A percentile compares a stretch with the other conserved stretches of the same genome.
phyloP scores from a whole-genome alignment of 2,797 vertebrate species.

The Siniperca scherzeri region DNA sequence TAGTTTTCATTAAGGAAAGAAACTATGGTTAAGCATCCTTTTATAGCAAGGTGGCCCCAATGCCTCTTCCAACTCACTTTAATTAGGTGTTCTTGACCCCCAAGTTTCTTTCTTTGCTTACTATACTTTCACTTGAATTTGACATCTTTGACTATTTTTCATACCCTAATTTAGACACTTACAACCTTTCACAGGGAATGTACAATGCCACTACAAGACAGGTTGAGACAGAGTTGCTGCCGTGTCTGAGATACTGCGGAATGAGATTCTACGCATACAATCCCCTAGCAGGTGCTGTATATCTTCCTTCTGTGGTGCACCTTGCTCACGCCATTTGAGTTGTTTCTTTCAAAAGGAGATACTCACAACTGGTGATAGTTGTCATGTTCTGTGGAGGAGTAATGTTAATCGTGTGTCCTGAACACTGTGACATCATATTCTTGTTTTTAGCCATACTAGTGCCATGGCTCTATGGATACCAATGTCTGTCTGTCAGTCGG shows the following conservation, averaged over 20 bases:
- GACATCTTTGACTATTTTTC: background rate
- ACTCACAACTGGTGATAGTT: background rate
- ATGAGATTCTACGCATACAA: slow-evolving; percentile 97
- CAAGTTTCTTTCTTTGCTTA: background rate
- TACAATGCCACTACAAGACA: slow-evolving; percentile 96
- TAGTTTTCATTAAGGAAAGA: background rate
- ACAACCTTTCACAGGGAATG: slow-evolving; percentile 89
- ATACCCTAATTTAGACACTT: background rate
- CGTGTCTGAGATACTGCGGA: slow-evolving; percentile 90
- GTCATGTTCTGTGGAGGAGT: background rate
- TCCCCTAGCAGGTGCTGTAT: slow-evolving; percentile 91
- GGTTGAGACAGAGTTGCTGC: slow-evolving; percentile 93
- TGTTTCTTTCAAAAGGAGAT: slow-evolving; percentile 6
- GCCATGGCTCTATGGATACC: too few relatives aligned
- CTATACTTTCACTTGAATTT: slow-evolving; percentile 6
- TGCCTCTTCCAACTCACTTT: background rate
- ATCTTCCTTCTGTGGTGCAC: background rate
- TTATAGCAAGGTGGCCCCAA: background rate
- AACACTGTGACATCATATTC: background rate
- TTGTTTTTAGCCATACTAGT: background rate
- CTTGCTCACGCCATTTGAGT: background rate
- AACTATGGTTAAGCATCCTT: background rate
- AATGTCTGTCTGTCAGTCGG: too few relatives aligned
- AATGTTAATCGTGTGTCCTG: background rate
- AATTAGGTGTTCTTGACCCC: background rate